Base-by-base conservation (phyloP, 2,797 vertebrate genomes). In the Iguana delicatissima region DNA sequence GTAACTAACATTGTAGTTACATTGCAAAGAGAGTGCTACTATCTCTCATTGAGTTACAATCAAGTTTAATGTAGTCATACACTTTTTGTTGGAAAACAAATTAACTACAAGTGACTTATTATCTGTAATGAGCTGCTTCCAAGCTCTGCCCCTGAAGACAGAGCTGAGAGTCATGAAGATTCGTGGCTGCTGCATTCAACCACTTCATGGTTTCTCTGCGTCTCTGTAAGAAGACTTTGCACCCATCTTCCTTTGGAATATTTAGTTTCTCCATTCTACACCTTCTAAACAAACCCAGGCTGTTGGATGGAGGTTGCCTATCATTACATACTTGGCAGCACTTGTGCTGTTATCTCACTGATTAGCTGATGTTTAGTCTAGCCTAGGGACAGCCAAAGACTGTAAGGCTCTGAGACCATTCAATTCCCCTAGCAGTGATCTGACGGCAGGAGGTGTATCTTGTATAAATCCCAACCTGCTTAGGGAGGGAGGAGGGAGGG, bases 331-430 rank as follows among this genome's bases (percentile, higher is more conserved):
- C 46, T 76, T 82, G 67, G 13, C 12, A 14, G 64, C 6, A 55
- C 64, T 82, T 24, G 77, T n/a, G 20, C 6, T 1, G 0, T 8
- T 1, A 4, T 24, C 62, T 1, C 1, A 2, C 1, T 59, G 32
- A 46, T 91, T 80, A 2, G 2, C 0, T 0, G 18, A 29, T 1
- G 50, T 26, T 87, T 69, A 73, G 67, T 89, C 16, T 67, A 52
- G 77, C 52, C 2, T 69, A n/a, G 77, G 84, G 77, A 69, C 6
- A 10, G 79, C 7, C 52, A 20, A 64, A 26, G 64, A 2, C 62
- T 80, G 24, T 32, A 32, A 46, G 26, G 12, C 2, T 22, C 16
- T 9, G 74, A 85, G 59, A 62, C 24, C 46, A 2, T 50, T 46
- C 26, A 26, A 2, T 26, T 50, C 22, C 62, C 57, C 72, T 10